Conservation (phyloP, 2,888 invertebrate species). For the Dynastes maya region DNA sequence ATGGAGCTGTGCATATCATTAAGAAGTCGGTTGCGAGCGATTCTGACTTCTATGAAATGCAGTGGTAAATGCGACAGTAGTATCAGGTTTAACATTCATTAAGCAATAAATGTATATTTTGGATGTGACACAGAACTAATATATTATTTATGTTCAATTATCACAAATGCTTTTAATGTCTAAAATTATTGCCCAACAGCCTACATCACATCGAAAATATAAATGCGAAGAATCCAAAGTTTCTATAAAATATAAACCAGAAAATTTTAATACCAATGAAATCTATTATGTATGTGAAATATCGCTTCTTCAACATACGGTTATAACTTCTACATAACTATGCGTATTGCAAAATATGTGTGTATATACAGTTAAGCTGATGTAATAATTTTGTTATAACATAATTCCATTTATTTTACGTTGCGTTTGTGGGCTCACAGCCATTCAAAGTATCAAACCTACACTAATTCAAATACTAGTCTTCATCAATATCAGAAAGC, state of each 20-base stretch:
- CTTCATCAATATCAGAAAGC: too few species aligned
- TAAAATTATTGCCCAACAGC: slow-evolving; percentile 34
- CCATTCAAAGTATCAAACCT: too few species aligned
- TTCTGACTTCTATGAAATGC: slow-evolving; percentile 51
- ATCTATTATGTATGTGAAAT: not conserved
- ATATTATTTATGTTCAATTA: slow-evolving; percentile 58
- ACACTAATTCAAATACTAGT: too few species aligned
- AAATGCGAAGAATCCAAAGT: slow-evolving; percentile 22
- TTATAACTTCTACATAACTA: too few species aligned
- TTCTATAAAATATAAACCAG: slow-evolving; percentile 16
- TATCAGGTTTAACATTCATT: slow-evolving; percentile 46
- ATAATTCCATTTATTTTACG: too few species aligned
- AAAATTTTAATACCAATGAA: not conserved
- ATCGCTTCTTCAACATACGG: not conserved
- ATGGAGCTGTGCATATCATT: slow-evolving; percentile 58
- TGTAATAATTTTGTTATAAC: not conserved
- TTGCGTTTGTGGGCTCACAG: too few species aligned
- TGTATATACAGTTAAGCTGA: not conserved
- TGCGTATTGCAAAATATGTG: too few species aligned
- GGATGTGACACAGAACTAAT: slow-evolving; percentile 52
- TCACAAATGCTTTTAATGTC: slow-evolving; percentile 57
- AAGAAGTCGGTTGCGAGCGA: slow-evolving; percentile 50
- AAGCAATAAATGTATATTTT: slow-evolving; percentile 47
- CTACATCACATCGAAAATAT: slow-evolving; percentile 25
- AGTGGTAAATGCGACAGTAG: slow-evolving; percentile 45